Base-by-base conservation (phyloP, 2,888 invertebrate genomes). In the Drosophila siamana region DNA sequence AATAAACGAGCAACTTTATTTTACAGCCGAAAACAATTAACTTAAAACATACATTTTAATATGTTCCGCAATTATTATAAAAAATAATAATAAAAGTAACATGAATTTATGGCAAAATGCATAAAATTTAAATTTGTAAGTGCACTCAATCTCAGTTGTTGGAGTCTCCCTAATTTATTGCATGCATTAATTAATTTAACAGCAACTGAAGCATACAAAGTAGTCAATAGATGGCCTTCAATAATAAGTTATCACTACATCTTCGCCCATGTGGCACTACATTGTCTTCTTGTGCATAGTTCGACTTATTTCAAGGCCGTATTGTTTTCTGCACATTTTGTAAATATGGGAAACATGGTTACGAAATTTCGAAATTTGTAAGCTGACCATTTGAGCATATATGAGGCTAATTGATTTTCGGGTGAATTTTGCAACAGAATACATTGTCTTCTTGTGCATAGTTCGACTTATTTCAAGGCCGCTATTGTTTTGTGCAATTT, bases 371-470 rank as follows among this genome's bases (percentile, higher is more conserved):
- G 5, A 51, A 26, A 15, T 43, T 43, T 15, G 13, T 13, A 11
- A 8, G 30, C 24, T 3, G 3, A 3, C 24, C 40, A 28, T 9
- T n/a, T 54, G 54, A n/a, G 60, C 43, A 30, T 46, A 30, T 46
- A 36, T 9, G 56, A 47, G 46, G 33, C 30, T 60, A 65, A 65
- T 60, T 65, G 60, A 65, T 46, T 54, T 47, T 36, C 38, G 33
- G 24, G 15, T 30, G 28, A 40, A 28, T 59, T 51, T 48, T 30
- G 11, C 33, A 33, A 52, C 9, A 22, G 54, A 54, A 50, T 13
- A 2, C n/a, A 38, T 13, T 13, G 36, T 38, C 15, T 15, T 38
- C 2, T 38, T 13, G 3, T 0, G 13, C 13, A 38, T 38, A 38
- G 6, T 38, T 38, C 6, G 6, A 2, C 47, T 6, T 30, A 11